These are phyloP conservation scores for Hydrolagus affinis DNA, from an alignment of 2,113 vertebrate genomes.

Conservation along the genomic window DNA sequence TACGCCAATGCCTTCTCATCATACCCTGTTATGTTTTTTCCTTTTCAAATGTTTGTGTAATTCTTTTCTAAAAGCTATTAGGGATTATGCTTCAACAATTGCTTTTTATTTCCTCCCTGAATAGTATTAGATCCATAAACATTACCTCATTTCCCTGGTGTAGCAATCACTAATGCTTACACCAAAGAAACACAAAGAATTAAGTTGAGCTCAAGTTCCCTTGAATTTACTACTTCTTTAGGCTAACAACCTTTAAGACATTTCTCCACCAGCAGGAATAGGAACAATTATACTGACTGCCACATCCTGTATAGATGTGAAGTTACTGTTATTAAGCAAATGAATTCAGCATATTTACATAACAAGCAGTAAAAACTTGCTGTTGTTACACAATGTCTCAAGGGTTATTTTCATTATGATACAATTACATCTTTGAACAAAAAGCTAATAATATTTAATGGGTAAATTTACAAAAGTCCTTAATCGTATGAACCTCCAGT, in stretches of 20 bases:
- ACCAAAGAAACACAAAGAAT: background rate
- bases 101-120: background rate
- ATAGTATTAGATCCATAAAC: background rate
- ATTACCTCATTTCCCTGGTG: background rate
- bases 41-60: too few species aligned
- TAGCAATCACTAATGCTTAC: constrained; percentile 2
- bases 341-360: constrained; percentile 13
- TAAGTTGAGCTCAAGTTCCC: background rate
- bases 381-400: constrained; percentile 18
- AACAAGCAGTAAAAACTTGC: background rate
- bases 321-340: constrained; percentile 27
- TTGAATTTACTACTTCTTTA: background rate
- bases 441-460: constrained; percentile 27
- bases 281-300: constrained; percentile 17
- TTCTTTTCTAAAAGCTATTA: too few species aligned
- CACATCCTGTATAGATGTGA: background rate
- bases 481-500: background rate
- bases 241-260: constrained; percentile 15
- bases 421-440: constrained; percentile 21
- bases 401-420: constrained; percentile 12
- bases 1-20: too few species aligned
- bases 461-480: background rate
- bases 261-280: background rate
- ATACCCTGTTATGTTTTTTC: too few species aligned
- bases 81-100: too few species aligned